These are phyloP conservation scores for Apamea sordens DNA, from an alignment of 2,888 invertebrate species.

Conservation along the genomic window DNA sequence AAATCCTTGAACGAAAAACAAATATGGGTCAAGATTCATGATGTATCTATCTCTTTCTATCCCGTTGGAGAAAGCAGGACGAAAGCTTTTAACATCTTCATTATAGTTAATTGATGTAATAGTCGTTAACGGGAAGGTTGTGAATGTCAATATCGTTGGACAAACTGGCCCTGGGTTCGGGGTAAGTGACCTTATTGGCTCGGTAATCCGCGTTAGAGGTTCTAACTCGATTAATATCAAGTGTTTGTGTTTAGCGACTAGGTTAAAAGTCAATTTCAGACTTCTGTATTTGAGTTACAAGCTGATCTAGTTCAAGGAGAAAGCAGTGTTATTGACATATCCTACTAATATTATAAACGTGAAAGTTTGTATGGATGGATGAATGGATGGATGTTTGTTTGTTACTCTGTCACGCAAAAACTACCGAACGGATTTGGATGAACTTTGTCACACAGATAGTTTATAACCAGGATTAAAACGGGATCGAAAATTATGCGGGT, in stretches of 20 bases:
- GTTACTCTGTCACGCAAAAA: neutral
- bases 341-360: neutral
- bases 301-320: neutral
- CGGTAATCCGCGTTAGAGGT: slow-evolving; percentile 39
- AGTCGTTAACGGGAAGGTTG: slow-evolving; percentile 18
- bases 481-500: neutral
- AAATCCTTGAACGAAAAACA: slow-evolving; percentile 27
- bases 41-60: slow-evolving; percentile 7
- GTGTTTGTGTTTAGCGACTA: slow-evolving; percentile 26
- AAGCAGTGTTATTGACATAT: neutral
- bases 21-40: slow-evolving; percentile 31
- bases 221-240: slow-evolving; percentile 48
- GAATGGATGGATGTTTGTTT: neutral
- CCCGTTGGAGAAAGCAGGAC: neutral
- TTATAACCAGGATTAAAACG: too few relatives aligned
- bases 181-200: slow-evolving; percentile 52
- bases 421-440: neutral
- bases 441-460: too few relatives aligned
- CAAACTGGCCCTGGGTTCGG: slow-evolving; percentile 25
- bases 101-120: slow-evolving; percentile 28
- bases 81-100: slow-evolving; percentile 5
- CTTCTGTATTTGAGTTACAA: neutral
- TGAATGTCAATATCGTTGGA: slow-evolving; percentile 57
- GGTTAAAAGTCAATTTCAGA: neutral
- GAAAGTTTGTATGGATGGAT: neutral